phyloP scores from a whole-genome alignment of 1,140 invertebrate genomes.

The Pristionchus pacificus region DNA sequence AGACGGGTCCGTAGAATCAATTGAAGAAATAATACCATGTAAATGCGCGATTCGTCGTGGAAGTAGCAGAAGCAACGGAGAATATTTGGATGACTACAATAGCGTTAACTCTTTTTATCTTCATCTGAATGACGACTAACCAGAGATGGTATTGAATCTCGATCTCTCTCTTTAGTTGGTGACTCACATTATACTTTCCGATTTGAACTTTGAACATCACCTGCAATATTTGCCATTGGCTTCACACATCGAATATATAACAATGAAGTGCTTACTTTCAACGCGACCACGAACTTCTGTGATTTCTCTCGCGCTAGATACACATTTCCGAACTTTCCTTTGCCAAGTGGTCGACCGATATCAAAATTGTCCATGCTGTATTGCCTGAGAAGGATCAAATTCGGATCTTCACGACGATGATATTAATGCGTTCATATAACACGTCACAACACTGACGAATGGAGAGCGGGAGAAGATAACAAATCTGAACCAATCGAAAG shows the following conservation, averaged over 20 bases:
- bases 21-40: too few relatives aligned
- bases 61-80: slow-evolving; percentile 82
- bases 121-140: too few relatives aligned
- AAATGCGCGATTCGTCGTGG: slow-evolving; percentile 79
- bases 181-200: slow-evolving; percentile 77
- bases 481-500: too few relatives aligned
- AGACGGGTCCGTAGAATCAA: too few relatives aligned
- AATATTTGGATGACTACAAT: slow-evolving; percentile 78
- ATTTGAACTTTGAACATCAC: slow-evolving; percentile 90
- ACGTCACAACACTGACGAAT: slow-evolving; percentile 13
- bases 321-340: slow-evolving; percentile 97
- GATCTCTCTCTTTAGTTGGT: slow-evolving; percentile 87
- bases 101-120: too few relatives aligned
- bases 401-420: too few relatives aligned
- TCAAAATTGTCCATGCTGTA: slow-evolving; percentile 95
- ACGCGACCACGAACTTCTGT: slow-evolving; percentile 83
- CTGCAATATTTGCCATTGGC: too few relatives aligned
- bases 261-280: slow-evolving; percentile 67
- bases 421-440: slow-evolving; percentile 17
- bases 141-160: slow-evolving; percentile 86
- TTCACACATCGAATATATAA: too few relatives aligned
- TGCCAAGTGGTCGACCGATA: slow-evolving; percentile 84
- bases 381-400: too few relatives aligned
- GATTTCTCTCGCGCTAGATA: slow-evolving; percentile 89
- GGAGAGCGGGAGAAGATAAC: slow-evolving; percentile 26